Conservation (phyloP, 1,140 invertebrate genomes). For the Halesus radiatus region DNA sequence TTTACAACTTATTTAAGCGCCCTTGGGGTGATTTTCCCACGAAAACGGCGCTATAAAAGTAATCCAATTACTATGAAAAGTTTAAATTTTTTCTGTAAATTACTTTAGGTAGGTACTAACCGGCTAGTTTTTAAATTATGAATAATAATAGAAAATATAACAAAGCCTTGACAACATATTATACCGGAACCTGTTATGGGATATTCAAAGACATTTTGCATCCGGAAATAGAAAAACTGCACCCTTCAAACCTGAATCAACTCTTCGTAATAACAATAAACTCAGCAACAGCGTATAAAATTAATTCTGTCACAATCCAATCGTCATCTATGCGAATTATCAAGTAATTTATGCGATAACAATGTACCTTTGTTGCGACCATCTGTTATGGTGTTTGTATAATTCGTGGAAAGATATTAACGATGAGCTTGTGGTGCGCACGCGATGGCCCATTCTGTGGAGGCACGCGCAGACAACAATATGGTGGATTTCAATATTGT, state of each 20-base stretch:
- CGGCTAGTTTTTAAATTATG: too few relatives aligned
- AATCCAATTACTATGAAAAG: too few relatives aligned
- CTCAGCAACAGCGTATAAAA: not conserved
- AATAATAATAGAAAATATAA: too few relatives aligned
- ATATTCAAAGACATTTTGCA: not conserved
- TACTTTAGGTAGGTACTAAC: too few relatives aligned
- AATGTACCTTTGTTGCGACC: not conserved
- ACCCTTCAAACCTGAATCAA: not conserved
- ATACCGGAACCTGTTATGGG: not conserved
- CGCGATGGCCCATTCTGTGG: not conserved
- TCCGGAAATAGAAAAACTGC: conserved; percentile 1
- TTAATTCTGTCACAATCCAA: not conserved
- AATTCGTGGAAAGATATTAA: not conserved
- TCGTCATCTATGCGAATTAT: not conserved
- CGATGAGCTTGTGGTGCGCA: not conserved
- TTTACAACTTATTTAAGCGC: too few relatives aligned
- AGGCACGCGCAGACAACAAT: not conserved
- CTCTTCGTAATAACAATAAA: not conserved
- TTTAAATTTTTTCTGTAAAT: too few relatives aligned
- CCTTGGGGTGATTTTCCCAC: too few relatives aligned
- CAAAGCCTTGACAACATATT: too few relatives aligned
- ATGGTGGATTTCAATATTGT: not conserved
- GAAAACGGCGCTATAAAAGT: too few relatives aligned
- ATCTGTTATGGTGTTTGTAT: conserved; percentile 40
- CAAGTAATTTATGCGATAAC: not conserved